Base-by-base conservation (phyloP, 2,888 invertebrate genomes). In the Euproctis similis region DNA sequence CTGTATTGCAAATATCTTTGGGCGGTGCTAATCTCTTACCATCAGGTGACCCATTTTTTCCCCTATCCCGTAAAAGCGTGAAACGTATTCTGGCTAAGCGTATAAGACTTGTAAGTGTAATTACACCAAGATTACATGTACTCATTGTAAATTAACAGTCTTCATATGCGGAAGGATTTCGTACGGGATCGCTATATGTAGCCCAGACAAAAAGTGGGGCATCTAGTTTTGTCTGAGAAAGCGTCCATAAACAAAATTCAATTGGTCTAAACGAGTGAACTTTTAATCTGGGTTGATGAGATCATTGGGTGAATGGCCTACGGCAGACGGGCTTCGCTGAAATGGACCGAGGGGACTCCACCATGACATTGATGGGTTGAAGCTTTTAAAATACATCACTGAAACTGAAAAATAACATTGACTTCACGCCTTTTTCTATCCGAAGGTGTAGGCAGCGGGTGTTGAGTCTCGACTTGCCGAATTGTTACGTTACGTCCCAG, bases 251-350 rank as follows among this genome's bases (percentile, higher is more conserved):
- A 74, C 72, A 68, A 69, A 28, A 75, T 68, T 68, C 78, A 75
- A 80, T 80, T 80, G 78, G 59, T 70, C 67, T 67, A 70, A 75
- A 70, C 71, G 63, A 67, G 64, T 59, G 59, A 70, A 57, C 69
- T 78, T 77, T 78, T 78, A 73, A 76, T 77, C 69, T 72, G 61
- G 73, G 65, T 47, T 77, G 74, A 73, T 82, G 81, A 81, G 71
- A 75, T 82, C 81, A 82, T 65, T 65, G 61, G 80, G 76, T 81
- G 80, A 81, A 81, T 51, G 81, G 60, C 77, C 78, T 70, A 28
- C 54, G 54, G 53, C 41, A 45, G 49, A 53, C 45, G 54, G 49
- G 46, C 49, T 55, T 62, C 52, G 43, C 8, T 42, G 42, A 49
- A 70, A 71, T 74, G 53, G 80, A 76, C 71, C 75, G 68, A 46